Conservation (phyloP, 2,888 invertebrate genomes). For the Rhingia rostrata region DNA sequence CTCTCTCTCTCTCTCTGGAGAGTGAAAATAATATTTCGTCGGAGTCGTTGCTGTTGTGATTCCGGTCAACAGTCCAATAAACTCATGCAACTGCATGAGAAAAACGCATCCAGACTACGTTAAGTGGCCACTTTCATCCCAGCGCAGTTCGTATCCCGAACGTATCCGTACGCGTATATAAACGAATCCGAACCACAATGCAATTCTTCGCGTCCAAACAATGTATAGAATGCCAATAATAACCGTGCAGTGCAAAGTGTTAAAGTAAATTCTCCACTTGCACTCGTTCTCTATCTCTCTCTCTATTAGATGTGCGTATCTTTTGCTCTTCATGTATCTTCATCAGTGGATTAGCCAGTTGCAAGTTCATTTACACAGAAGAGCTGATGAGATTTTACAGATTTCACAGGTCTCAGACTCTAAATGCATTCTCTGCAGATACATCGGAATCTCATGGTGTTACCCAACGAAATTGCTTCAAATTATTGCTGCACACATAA, state of each 20-base stretch:
- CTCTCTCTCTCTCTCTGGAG: neutral
- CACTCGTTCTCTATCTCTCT: neutral
- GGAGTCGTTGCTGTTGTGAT: neutral
- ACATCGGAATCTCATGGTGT: slow-evolving; percentile 44
- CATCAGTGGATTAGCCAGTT: slow-evolving; percentile 38
- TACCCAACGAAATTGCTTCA: slow-evolving; percentile 47
- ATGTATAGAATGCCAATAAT: slow-evolving; percentile 61
- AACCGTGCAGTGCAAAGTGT: slow-evolving; percentile 54
- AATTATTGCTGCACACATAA: slow-evolving; percentile 56
- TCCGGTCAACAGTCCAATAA: slow-evolving; percentile 35
- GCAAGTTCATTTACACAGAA: slow-evolving; percentile 56
- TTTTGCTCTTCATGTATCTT: slow-evolving; percentile 3
- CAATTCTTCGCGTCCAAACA: slow-evolving; percentile 37
- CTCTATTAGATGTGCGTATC: neutral
- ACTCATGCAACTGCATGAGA: slow-evolving; percentile 32
- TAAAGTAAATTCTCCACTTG: slow-evolving; percentile 43
- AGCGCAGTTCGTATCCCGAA: neutral
- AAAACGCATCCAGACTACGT: slow-evolving; percentile 42
- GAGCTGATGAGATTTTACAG: slow-evolving; percentile 56
- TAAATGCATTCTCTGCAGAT: slow-evolving; percentile 41
- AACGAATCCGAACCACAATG: slow-evolving; percentile 39
- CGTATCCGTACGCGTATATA: slow-evolving; percentile 2
- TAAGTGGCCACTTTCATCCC: slow-evolving; percentile 53
- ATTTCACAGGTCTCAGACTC: slow-evolving; percentile 41
- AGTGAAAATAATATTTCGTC: slow-evolving; percentile 41